Percentiles rank a stretch among this genome's conserved stretches.
Evolutionary conservation across 2,888 invertebrate genomes (phyloP).

Genomic region (Escarpia spicata): DNA sequence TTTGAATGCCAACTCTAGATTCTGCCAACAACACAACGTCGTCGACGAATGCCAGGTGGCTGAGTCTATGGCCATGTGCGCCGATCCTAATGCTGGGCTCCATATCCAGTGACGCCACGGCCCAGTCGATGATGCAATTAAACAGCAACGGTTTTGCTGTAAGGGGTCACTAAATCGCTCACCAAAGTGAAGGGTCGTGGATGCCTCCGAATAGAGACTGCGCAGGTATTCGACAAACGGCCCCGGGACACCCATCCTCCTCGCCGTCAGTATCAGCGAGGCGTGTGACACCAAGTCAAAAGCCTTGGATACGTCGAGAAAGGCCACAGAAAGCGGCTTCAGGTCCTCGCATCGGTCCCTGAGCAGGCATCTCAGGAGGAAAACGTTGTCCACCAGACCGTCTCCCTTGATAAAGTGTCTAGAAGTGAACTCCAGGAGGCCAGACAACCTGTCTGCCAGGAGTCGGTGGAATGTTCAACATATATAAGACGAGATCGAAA

Average conservation of each 20-base stretch:
- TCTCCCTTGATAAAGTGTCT: not conserved
- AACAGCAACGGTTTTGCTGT: not conserved
- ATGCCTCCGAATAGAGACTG: not conserved
- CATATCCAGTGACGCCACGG: not conserved
- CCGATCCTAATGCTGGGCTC: not conserved
- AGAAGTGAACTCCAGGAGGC: not conserved
- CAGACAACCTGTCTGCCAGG: no score
- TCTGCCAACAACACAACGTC: no score
- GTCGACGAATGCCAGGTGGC: no score
- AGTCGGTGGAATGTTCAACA: no score
- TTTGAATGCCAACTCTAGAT: no score
- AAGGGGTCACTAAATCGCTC: not conserved
- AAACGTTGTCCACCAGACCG: not conserved
- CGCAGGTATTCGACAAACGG: not conserved
- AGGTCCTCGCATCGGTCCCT: no score
- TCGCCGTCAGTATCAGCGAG: no score
- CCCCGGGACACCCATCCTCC: not conserved
- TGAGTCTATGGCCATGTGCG: not conserved
- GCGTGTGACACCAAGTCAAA: not conserved
- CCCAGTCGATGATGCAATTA: slow-evolving; percentile 18
- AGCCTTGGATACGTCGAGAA: not conserved
- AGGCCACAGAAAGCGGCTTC: not conserved
- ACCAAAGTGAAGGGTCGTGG: not conserved
- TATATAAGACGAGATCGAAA: no score
- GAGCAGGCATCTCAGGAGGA: no score